These are phyloP conservation scores for Netelia melanura DNA, from an alignment of 2,888 invertebrate genomes.

Conservation along the genomic window DNA sequence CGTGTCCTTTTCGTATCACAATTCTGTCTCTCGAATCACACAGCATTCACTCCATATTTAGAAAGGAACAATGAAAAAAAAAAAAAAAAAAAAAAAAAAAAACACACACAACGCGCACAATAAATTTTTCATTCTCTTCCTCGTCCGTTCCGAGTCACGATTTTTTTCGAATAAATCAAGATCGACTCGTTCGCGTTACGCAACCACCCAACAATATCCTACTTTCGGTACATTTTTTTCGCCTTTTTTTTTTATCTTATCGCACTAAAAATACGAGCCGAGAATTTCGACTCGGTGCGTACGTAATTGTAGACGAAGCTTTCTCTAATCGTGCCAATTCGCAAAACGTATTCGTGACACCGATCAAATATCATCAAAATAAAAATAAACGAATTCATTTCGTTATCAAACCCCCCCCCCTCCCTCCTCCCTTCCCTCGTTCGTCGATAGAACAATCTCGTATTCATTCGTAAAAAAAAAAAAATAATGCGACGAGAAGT, in stretches of 20 bases:
- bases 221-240: constrained; percentile 53
- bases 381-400: constrained; percentile 64
- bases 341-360: constrained; percentile 35
- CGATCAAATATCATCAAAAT: constrained; percentile 28
- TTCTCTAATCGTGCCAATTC: constrained; percentile 73
- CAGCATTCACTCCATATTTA: not conserved
- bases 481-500: not conserved
- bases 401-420: constrained; percentile 66
- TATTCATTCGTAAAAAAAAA: not conserved
- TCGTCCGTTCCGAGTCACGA: not conserved
- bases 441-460: constrained; percentile 37
- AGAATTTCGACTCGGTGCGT: not conserved
- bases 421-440: constrained; percentile 6
- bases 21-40: not conserved
- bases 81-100: too few species aligned
- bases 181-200: constrained; percentile 47
- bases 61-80: not conserved
- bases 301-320: constrained; percentile 46
- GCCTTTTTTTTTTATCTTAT: constrained; percentile 77
- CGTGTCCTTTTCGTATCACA: not conserved
- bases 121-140: not conserved
- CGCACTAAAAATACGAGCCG: constrained; percentile 60
- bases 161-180: not conserved
- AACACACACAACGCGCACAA: not conserved
- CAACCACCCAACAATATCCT: constrained; percentile 42